A percentile compares a stretch with the other conserved stretches of the same genome.
phyloP scores from a whole-genome alignment of 1,140 invertebrate species.

The Campodea augens region DNA sequence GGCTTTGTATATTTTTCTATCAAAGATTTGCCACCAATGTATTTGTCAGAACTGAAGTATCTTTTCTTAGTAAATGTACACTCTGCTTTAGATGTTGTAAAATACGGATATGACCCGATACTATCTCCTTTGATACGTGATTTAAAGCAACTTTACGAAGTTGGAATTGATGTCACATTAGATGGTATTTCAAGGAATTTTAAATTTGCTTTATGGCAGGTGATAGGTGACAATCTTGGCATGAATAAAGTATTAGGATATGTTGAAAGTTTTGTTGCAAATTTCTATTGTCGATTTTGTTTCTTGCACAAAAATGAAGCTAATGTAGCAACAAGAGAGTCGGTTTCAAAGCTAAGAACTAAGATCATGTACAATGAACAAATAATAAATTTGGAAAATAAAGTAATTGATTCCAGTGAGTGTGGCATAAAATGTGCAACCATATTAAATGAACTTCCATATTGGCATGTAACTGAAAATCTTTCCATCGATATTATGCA shows the following conservation, averaged over 20 bases:
- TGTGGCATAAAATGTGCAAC: neutral
- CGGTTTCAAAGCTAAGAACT: too few relatives aligned
- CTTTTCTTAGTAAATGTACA: neutral
- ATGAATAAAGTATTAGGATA: neutral
- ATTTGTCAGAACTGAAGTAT: neutral
- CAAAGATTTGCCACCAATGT: neutral
- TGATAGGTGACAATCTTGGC: neutral
- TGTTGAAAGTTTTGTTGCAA: neutral
- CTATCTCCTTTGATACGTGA: neutral
- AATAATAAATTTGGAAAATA: too few relatives aligned
- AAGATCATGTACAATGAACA: too few relatives aligned
- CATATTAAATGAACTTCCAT: neutral
- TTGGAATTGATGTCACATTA: neutral
- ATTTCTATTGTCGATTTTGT: neutral
- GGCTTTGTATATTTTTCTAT: neutral
- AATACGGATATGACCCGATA: neutral
- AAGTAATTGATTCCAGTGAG: too few relatives aligned
- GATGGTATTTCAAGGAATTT: neutral
- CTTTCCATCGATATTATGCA: slow-evolving; percentile 1
- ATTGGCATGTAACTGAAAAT: slow-evolving; percentile 3
- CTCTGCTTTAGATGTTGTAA: neutral
- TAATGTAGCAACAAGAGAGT: too few relatives aligned
- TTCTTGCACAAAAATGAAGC: neutral
- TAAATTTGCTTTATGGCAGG: neutral
- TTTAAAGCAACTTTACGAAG: neutral